Evolutionary conservation across 2,113 vertebrate genomes (phyloP).

Genomic region (Anser brachyrhynchus): DNA sequence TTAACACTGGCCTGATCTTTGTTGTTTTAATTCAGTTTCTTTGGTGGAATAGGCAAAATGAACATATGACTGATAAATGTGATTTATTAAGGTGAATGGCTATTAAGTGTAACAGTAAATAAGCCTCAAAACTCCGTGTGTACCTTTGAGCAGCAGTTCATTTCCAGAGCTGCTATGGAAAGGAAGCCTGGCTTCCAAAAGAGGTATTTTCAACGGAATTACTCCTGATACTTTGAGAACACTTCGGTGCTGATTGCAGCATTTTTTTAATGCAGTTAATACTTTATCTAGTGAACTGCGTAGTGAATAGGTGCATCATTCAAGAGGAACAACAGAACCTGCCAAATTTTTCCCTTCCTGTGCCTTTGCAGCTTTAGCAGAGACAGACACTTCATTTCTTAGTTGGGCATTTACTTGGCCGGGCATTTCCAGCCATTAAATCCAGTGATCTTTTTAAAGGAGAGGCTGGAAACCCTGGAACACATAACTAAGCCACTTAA

Average conservation of each 20-base stretch:
- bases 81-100: background rate
- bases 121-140: background rate
- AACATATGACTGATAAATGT: background rate
- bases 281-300: background rate
- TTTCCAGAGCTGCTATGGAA: background rate
- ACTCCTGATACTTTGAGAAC: background rate
- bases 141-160: background rate
- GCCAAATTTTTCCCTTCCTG: background rate
- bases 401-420: fast-evolving
- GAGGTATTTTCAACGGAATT: background rate
- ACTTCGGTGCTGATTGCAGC: background rate
- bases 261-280: background rate
- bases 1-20: background rate
- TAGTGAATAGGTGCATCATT: background rate
- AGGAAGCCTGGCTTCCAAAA: background rate
- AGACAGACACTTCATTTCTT: background rate
- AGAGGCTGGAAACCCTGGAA: background rate
- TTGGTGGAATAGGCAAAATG: background rate
- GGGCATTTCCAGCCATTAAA: fast-evolving
- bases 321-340: background rate
- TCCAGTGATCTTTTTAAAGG: background rate
- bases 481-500: background rate
- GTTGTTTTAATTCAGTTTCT: background rate
- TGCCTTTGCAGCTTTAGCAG: background rate
- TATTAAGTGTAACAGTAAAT: background rate